Base-by-base conservation (phyloP, 1,140 invertebrate genomes). In the Hermatobates lingyangjiaoensis region DNA sequence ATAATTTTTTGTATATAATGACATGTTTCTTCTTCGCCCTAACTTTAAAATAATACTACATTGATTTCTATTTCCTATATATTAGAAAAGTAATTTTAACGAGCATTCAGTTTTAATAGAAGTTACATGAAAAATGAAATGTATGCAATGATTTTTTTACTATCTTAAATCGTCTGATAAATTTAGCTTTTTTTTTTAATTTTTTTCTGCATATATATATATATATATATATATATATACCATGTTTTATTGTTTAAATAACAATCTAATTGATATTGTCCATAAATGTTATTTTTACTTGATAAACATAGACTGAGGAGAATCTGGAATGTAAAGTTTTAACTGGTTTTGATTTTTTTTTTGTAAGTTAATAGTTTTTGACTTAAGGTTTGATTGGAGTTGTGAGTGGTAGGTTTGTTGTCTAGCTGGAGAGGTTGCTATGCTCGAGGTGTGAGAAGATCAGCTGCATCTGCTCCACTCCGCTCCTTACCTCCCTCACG, bases 351-450 rank as follows among this genome's bases (percentile, higher is more conserved):
- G 5, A 23, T 52, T 50, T 48, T 57, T 38, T 49, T 58, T 50
- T 49, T 57, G 21, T 56, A 7, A 28, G 21, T 27, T 30, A 27
- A 25, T 15, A 21, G 50, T 26, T 14, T 53, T 49, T 18, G 24
- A 51, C 27, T 40, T 45, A 44, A 23, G 50, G 44, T 24, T 21
- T 45, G 18, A 20, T 42, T 42, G 21, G 39, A 18, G 27, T 4
- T 10, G 18, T 42, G n/a, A 34, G n/a, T 34, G 39, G 5, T 7
- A 4, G 39, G 26, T 51, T 40, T 58, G 38, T 58, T 58, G 21
- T 50, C 38, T 66, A 72, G 69, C 65, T 71, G 65, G 66, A 69
- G 66, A 70, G 65, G 62, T 70, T 68, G 68, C 64, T 72, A 62
- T 72, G 70, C 63, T 64, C 67, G 61, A 66, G 66, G 54, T 72